A percentile compares a stretch with the other conserved stretches of the same genome.
Conservation (phyloP, 1,140 invertebrate species). For the Calosoma granatense region DNA sequence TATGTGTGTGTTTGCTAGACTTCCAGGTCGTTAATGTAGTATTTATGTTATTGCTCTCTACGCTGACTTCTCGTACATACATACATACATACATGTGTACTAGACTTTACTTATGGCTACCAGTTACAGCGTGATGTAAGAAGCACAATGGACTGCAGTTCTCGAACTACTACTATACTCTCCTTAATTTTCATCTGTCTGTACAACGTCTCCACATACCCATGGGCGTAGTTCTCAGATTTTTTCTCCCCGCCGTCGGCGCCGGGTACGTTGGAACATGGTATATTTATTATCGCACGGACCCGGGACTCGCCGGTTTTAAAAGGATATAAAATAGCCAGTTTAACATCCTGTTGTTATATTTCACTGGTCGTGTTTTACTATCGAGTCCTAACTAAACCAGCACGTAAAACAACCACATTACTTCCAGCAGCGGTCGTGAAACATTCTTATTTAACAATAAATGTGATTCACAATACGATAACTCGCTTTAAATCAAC, state of each 20-base stretch:
- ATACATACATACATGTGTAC: too few species aligned
- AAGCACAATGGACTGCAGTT: neutral
- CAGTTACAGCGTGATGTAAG: too few species aligned
- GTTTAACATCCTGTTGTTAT: neutral
- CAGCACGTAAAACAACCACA: neutral
- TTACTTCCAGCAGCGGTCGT: neutral
- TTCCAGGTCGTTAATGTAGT: too few species aligned
- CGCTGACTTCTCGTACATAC: too few species aligned
- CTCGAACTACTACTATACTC: neutral
- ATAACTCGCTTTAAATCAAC: too few species aligned
- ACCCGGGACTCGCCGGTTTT: neutral
- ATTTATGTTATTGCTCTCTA: too few species aligned
- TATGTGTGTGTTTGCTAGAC: too few species aligned
- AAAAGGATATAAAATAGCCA: conserved; percentile 1
- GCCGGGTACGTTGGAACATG: neutral
- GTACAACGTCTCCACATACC: neutral
- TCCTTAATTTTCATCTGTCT: neutral
- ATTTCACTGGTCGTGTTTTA: neutral
- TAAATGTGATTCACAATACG: too few species aligned
- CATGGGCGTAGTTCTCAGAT: neutral
- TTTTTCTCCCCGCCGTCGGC: neutral
- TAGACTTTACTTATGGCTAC: too few species aligned
- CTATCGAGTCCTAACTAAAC: neutral
- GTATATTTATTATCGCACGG: conserved; percentile 3
- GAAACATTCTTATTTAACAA: too few species aligned